These are phyloP conservation scores for Actinemys pallida DNA, from an alignment of 2,113 vertebrate species.

Conservation along the genomic window DNA sequence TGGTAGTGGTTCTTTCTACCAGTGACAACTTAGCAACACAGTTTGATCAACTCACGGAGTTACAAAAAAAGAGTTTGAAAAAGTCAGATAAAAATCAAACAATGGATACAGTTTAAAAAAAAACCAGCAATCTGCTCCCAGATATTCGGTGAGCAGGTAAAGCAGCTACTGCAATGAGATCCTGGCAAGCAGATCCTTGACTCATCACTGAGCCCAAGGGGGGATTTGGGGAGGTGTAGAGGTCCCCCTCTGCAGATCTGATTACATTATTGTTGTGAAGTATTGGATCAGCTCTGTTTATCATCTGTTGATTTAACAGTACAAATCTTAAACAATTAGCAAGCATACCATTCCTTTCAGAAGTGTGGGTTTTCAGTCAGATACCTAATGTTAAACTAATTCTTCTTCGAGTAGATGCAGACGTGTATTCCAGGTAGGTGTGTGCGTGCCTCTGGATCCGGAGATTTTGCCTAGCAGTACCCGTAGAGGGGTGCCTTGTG, in stretches of 20 bases:
- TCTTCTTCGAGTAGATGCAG: not conserved
- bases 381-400: not conserved
- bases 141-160: not conserved
- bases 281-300: not conserved
- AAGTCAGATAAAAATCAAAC: not conserved
- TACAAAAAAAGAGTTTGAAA: not conserved
- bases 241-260: not conserved
- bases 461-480: not conserved
- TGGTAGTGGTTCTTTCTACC: not conserved
- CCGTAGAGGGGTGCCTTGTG: not conserved
- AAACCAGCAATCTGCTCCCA: not conserved
- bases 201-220: not conserved
- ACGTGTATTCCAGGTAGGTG: not conserved
- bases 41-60: not conserved
- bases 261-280: accelerated
- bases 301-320: not conserved
- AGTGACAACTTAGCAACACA: not conserved
- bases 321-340: constrained; percentile 8
- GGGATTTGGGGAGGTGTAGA: accelerated
- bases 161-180: not conserved
- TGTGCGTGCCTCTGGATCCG: too few relatives aligned
- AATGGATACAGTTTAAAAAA: not conserved
- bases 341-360: not conserved
- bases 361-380: not conserved
- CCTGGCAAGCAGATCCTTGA: not conserved